A percentile compares a stretch with the other conserved stretches of the same genome.
Evolutionary conservation across 1,140 invertebrate species (phyloP).

Genomic region (Bursaphelenchus mucronatus): DNA sequence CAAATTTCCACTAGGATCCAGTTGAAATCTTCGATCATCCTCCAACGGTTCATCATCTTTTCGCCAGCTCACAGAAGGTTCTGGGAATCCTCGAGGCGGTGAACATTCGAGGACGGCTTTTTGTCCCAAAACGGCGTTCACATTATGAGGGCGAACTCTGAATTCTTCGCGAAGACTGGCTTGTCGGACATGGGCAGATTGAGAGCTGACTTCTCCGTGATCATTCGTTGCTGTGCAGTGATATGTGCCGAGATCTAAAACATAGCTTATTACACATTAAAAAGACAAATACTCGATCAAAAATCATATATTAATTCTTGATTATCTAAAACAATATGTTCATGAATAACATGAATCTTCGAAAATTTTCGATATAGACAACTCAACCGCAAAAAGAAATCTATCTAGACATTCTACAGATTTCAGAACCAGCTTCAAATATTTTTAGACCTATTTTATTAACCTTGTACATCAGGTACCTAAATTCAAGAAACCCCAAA

Average conservation of each 20-base stretch:
- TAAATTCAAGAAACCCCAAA: not conserved
- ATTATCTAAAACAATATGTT: conserved; percentile 26
- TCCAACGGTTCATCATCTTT: conserved; percentile 36
- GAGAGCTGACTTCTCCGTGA: conserved; percentile 36
- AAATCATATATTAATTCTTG: conserved; percentile 35
- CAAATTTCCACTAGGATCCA: conserved; percentile 41
- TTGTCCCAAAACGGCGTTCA: conserved; percentile 37
- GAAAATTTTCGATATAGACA: not conserved
- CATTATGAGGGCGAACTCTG: conserved; percentile 42
- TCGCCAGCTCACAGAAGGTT: conserved; percentile 33
- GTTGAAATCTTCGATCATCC: conserved; percentile 29
- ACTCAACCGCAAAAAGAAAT: no score
- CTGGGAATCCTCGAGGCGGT: conserved; percentile 42
- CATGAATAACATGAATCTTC: not conserved
- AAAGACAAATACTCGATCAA: not conserved
- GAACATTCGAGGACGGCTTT: conserved; percentile 36
- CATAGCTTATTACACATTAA: not conserved
- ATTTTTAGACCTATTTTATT: not conserved
- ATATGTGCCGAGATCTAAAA: conserved; percentile 29
- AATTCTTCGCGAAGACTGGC: conserved; percentile 43
- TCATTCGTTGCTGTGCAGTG: conserved; percentile 39
- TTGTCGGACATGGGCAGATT: conserved; percentile 38
- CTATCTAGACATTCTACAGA: no score
- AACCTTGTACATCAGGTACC: not conserved
- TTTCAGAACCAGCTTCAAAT: not conserved